Evolutionary conservation across 2,888 invertebrate species (phyloP).

Genomic region (Cabera pusaria): DNA sequence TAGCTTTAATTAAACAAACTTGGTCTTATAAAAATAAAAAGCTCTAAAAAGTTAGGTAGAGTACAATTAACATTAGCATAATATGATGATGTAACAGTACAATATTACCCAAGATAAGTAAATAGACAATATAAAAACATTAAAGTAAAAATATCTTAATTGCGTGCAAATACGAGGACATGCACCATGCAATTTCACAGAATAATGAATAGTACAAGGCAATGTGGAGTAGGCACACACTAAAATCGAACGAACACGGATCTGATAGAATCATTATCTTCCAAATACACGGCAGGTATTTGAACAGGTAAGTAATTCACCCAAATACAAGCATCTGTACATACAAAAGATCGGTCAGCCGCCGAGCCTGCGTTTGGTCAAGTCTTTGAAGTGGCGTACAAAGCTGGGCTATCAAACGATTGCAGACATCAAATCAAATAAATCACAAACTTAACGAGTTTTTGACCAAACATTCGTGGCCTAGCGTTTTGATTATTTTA

Average conservation of each 20-base stretch:
- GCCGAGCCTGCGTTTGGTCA: conserved; percentile 31
- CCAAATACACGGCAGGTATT: too few species aligned
- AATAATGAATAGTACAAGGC: too few species aligned
- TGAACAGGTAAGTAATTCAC: not conserved
- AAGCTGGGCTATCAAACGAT: conserved; percentile 61
- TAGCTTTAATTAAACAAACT: too few species aligned
- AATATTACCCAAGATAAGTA: too few species aligned
- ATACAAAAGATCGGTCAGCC: conserved; percentile 27
- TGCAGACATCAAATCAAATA: conserved; percentile 68
- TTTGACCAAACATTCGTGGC: conserved; percentile 68
- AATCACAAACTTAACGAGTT: conserved; percentile 72
- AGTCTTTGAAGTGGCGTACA: conserved; percentile 57
- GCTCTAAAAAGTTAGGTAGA: too few species aligned
- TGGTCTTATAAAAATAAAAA: too few species aligned
- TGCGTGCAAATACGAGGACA: too few species aligned
- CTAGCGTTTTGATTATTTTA: conserved; percentile 70
- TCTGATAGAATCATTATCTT: conserved; percentile 12
- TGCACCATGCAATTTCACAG: too few species aligned
- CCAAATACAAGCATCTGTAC: conserved; percentile 2
- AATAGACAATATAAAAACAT: not conserved
- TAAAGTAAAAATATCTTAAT: conserved; percentile 1
- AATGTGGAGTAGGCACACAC: too few species aligned
- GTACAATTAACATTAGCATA: too few species aligned
- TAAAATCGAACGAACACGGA: conserved; percentile 1
- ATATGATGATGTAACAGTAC: too few species aligned